Conservation (phyloP, 92 coral and sea anemone species). For the Porites evermanni region DNA sequence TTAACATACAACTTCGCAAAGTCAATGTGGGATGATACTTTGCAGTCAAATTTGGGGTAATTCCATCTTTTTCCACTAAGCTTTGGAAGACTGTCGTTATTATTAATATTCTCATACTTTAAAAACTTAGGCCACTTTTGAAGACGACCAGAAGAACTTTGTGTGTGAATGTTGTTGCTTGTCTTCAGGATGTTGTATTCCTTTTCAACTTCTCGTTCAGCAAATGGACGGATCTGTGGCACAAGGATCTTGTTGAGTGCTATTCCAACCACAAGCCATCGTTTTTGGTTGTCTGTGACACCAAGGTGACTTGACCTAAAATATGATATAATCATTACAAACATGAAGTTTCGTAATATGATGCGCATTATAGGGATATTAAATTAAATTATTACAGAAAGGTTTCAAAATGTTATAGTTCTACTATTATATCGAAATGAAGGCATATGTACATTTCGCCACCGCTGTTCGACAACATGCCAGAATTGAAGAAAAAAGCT, state of each 20-base stretch:
- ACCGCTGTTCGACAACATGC: too few species aligned
- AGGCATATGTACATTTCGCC: too few species aligned
- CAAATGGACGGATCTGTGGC: constrained; percentile 59
- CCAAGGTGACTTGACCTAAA: too few species aligned
- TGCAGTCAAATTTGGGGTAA: constrained; percentile 31
- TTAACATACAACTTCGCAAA: constrained; percentile 53
- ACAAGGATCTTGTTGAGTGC: constrained; percentile 69
- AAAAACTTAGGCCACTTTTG: background rate
- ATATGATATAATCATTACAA: too few species aligned
- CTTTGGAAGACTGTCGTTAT: constrained; percentile 47
- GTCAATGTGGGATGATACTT: constrained; percentile 41
- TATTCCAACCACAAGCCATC: constrained; percentile 81
- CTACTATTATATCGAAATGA: too few species aligned
- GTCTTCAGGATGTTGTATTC: constrained; percentile 58
- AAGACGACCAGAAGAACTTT: constrained; percentile 21
- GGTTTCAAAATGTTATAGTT: too few species aligned
- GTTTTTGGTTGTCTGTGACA: constrained; percentile 1
- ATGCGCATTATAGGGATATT: too few species aligned
- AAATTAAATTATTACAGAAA: too few species aligned
- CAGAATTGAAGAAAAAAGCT: too few species aligned
- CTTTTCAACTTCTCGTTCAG: constrained; percentile 22
- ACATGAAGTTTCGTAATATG: too few species aligned
- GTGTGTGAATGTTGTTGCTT: constrained; percentile 50
- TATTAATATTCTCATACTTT: constrained; percentile 18
- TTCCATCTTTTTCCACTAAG: background rate